A percentile compares a stretch with the other conserved stretches of the same genome.
Conservation (phyloP, 2,113 vertebrate genomes). For the Hippocampus mohnikei region DNA sequence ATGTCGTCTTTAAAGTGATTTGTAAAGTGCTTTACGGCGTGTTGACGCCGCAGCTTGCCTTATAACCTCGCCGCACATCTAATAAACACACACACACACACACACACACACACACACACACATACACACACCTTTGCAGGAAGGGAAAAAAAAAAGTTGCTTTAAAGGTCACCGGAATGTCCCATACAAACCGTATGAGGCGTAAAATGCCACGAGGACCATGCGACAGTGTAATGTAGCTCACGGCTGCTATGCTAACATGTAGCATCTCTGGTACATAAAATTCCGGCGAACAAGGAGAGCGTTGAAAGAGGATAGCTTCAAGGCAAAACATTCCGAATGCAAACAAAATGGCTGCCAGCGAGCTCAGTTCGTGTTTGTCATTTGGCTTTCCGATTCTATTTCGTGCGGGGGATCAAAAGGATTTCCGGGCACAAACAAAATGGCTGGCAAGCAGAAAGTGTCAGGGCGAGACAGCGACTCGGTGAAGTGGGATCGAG, state of each 20-base stretch:
- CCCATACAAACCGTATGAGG: not conserved
- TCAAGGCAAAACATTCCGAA: not conserved
- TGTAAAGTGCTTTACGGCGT: slow-evolving; percentile 9
- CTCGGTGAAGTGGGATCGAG: not conserved
- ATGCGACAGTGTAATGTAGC: not conserved
- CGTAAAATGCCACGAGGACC: not conserved
- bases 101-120: not conserved
- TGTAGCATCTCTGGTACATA: not conserved
- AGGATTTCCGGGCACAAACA: not conserved
- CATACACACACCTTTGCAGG: not conserved
- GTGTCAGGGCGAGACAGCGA: not conserved
- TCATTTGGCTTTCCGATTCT: not conserved
- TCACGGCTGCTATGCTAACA: not conserved
- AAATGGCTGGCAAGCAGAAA: not conserved
- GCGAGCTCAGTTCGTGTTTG: not conserved
- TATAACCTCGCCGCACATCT: slow-evolving; percentile 1
- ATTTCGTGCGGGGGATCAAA: not conserved
- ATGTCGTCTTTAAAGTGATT: slow-evolving; percentile 13
- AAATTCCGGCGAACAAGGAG: too few species aligned
- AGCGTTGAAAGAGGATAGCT: too few species aligned
- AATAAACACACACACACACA: not conserved
- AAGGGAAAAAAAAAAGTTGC: not conserved
- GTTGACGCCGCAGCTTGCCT: slow-evolving; percentile 9
- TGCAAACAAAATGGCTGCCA: not conserved
- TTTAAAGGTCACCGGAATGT: slow-evolving; percentile 1